Conservation (phyloP, 1,140 invertebrate genomes). For the Tetraneura akinire region DNA sequence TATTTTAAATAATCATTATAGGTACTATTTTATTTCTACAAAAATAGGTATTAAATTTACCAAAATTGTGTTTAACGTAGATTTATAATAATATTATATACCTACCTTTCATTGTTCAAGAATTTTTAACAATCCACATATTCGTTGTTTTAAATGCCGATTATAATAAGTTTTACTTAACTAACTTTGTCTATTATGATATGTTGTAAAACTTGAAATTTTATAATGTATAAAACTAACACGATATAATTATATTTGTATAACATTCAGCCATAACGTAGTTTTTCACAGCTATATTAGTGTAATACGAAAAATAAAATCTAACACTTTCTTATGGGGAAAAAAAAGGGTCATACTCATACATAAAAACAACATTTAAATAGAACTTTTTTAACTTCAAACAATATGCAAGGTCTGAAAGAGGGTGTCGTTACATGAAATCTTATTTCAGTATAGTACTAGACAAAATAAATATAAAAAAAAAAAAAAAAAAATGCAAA, state of each 20-base stretch:
- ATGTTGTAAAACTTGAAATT: neutral
- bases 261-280: neutral
- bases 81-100: no score
- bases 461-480: slow-evolving; percentile 20
- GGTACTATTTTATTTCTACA: no score
- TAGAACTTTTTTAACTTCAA: slow-evolving; percentile 15
- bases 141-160: neutral
- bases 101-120: no score
- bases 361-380: neutral
- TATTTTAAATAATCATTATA: no score
- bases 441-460: neutral
- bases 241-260: neutral
- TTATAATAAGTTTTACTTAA: neutral
- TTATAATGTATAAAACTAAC: neutral
- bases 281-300: neutral
- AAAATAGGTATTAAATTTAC: no score
- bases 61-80: no score
- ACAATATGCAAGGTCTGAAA: neutral
- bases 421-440: neutral
- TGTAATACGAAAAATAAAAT: neutral
- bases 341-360: neutral
- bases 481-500: neutral
- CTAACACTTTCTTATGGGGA: neutral
- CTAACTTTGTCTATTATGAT: neutral
- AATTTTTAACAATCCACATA: no score